These are phyloP conservation scores for Halichoerus grypus DNA, from an alignment of 2,113 vertebrate genomes.

Conservation along the genomic window DNA sequence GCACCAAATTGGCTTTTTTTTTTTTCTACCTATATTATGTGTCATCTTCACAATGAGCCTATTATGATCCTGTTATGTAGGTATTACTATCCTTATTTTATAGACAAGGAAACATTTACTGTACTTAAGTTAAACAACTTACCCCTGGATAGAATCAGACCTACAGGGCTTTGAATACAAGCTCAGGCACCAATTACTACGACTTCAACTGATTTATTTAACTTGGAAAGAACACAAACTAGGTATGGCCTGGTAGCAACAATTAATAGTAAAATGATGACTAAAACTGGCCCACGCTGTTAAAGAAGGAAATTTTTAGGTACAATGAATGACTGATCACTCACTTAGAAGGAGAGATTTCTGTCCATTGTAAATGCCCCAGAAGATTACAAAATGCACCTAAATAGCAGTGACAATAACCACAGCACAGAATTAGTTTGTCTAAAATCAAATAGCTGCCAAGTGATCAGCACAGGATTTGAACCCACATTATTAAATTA, in stretches of 20 bases:
- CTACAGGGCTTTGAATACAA: background rate
- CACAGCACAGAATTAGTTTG: background rate
- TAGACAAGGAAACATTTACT: constrained; percentile 7
- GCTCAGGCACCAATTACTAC: background rate
- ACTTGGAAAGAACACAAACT: constrained; percentile 45
- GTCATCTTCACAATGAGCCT: background rate
- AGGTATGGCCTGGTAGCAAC: background rate
- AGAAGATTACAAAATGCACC: background rate
- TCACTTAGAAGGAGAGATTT: background rate
- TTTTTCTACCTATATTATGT: background rate
- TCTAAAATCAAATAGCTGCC: background rate
- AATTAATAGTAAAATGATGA: constrained; percentile 18
- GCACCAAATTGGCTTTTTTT: background rate
- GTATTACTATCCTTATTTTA: background rate
- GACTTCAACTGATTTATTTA: background rate
- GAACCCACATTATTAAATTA: background rate
- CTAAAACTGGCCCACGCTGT: background rate
- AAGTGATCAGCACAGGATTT: background rate
- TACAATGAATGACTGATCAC: background rate
- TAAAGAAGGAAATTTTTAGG: background rate
- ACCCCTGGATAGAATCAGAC: background rate
- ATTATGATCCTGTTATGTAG: background rate
- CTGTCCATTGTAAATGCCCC: background rate
- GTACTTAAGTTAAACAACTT: background rate
- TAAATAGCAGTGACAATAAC: background rate